Base-by-base conservation (phyloP, 2,113 vertebrate species). In the Myiopsitta monachus region DNA sequence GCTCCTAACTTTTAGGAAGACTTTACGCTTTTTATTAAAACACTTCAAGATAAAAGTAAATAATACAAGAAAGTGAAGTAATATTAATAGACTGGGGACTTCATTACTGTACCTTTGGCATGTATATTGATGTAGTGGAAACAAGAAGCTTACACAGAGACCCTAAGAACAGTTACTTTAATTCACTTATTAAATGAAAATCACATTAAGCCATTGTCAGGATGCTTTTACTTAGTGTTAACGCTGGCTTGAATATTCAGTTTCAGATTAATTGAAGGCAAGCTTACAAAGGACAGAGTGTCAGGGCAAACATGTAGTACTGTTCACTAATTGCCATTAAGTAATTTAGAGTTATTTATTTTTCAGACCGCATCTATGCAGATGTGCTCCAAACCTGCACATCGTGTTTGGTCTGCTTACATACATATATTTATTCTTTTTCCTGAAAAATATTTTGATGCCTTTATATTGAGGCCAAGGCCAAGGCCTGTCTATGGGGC, bases 161-260 rank as follows among this genome's bases (percentile, higher is more conserved):
- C 31, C 66, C 44, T 55, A 55, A 64, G 66, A 87, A 81, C 36
- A 66, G 70, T 89, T 72, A 69, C 82, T 87, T 87, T 68, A 83
- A 87, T 86, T 95, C 72, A 52, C 27, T 83, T 75, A 61, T 28
- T 83, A 90, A 93, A 83, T 84, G 78, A 76, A 87, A 93, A 90
- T 87, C 62, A 28, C 78, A 66, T 87, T 70, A 93, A 75, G 91
- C 88, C 70, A 55, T 87, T 67, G 83, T 88, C 41, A 67, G 83
- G 88, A 88, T 73, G 39, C 75, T 91, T 77, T 68, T 85, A 77
- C 75, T 76, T 76, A 76, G 28, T 0, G 2, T 66, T 87, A 93
- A 54, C 44, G 15, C 62, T 51, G 41, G 3, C 41, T 80, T 33
- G 41, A 66, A 36, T 61, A 33, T 55, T 91, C 51, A 24, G 46